These are phyloP conservation scores for Dryadula phaetusa DNA, from an alignment of 2,888 invertebrate genomes.

Conservation along the genomic window DNA sequence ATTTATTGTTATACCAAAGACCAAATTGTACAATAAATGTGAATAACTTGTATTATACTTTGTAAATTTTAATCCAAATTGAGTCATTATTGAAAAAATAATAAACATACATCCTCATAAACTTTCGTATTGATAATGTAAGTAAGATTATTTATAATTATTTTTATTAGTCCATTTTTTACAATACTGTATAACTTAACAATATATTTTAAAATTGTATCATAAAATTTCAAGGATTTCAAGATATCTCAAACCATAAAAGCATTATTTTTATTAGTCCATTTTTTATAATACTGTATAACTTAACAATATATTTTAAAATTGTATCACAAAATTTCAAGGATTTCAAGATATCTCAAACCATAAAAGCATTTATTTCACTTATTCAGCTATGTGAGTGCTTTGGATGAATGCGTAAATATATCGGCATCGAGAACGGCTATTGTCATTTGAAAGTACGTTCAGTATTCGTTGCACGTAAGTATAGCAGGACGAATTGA, in stretches of 20 bases:
- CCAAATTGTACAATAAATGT: no score
- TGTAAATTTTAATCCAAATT: no score
- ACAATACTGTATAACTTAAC: neutral
- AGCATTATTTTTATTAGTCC: neutral
- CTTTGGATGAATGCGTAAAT: neutral
- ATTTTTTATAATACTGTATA: neutral
- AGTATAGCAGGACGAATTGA: neutral
- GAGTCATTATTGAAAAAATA: no score
- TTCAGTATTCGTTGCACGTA: slow-evolving; percentile 30
- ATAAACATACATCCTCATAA: no score
- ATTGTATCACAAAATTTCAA: no score
- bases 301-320: no score
- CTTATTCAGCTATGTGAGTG: neutral
- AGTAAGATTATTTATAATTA: no score
- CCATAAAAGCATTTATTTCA: neutral
- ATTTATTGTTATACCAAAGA: no score
- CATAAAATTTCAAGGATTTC: no score
- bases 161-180: neutral
- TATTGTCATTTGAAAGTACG: slow-evolving; percentile 18
- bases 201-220: no score
- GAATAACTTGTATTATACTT: no score
- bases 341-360: neutral
- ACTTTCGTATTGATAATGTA: no score
- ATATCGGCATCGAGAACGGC: neutral
- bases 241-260: neutral